A percentile compares a stretch with the other conserved stretches of the same genome.
Evolutionary conservation across 2,888 invertebrate genomes (phyloP).

Genomic region (Dromius quadrimaculatus): DNA sequence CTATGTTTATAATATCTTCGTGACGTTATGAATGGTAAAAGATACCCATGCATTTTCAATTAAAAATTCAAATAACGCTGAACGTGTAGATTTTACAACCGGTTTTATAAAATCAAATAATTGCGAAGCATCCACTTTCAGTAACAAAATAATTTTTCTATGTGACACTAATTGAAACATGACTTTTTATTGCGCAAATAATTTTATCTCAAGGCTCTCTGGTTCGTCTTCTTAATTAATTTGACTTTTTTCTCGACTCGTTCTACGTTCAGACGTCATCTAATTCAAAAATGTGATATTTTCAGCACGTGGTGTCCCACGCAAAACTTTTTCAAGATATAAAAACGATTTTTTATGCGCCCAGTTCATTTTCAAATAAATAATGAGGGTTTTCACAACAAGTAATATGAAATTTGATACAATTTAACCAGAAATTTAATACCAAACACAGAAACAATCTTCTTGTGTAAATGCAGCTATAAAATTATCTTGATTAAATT

Average conservation of each 20-base stretch:
- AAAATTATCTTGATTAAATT: constrained; percentile 4
- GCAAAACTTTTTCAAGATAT: constrained; percentile 32
- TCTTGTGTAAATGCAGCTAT: constrained; percentile 7
- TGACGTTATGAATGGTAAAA: constrained; percentile 41
- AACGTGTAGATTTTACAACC: constrained; percentile 44
- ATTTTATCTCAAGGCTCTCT: constrained; percentile 42
- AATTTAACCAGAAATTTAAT: constrained; percentile 24
- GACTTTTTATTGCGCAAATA: constrained; percentile 51
- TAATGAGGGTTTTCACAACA: constrained; percentile 18
- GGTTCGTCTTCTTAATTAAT: constrained; percentile 49
- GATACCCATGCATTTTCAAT: constrained; percentile 39
- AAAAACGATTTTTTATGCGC: constrained; percentile 39
- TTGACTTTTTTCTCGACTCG: constrained; percentile 38
- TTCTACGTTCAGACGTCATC: constrained; percentile 32
- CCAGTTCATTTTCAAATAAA: constrained; percentile 34
- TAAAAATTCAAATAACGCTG: neutral
- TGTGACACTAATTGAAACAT: constrained; percentile 52
- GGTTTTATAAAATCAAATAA: constrained; percentile 45
- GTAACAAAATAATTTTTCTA: constrained; percentile 52
- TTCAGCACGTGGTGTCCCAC: constrained; percentile 49
- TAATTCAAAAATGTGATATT: constrained; percentile 49
- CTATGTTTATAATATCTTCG: constrained; percentile 33
- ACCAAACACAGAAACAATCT: constrained; percentile 10
- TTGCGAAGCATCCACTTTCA: constrained; percentile 44
- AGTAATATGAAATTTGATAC: constrained; percentile 22